A percentile compares a stretch with the other conserved stretches of the same genome.
Evolutionary conservation across 2,888 invertebrate genomes (phyloP).

Genomic region (Ornithoptera alexandrae): DNA sequence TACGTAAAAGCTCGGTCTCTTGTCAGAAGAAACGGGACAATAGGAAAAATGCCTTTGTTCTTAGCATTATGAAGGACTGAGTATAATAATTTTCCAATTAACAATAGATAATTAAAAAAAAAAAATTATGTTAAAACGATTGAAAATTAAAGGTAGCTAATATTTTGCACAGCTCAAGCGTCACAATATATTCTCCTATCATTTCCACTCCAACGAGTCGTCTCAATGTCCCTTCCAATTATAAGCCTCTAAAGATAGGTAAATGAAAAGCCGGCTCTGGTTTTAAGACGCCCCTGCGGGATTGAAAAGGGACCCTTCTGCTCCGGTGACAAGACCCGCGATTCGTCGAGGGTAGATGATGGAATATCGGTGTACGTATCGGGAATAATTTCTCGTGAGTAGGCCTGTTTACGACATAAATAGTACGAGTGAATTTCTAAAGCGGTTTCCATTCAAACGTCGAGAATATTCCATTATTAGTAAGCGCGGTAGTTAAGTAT

Average conservation of each 20-base stretch:
- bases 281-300: slow-evolving; percentile 60
- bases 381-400: slow-evolving; percentile 51
- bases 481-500: slow-evolving; percentile 2
- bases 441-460: slow-evolving; percentile 8
- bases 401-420: slow-evolving; percentile 49
- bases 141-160: slow-evolving; percentile 37
- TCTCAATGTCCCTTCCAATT: slow-evolving; percentile 72
- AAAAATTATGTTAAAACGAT: slow-evolving; percentile 6
- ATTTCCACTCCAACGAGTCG: slow-evolving; percentile 64
- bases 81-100: no score
- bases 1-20: no score
- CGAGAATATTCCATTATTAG: slow-evolving; percentile 3
- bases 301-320: slow-evolving; percentile 58
- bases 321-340: slow-evolving; percentile 53
- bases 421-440: slow-evolving; percentile 17
- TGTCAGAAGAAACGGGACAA: no score
- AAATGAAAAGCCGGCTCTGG: slow-evolving; percentile 60
- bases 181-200: slow-evolving; percentile 59
- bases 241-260: slow-evolving; percentile 62
- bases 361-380: slow-evolving; percentile 66
- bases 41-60: no score
- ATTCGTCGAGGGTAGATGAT: slow-evolving; percentile 64
- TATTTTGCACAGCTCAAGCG: slow-evolving; percentile 33
- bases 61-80: no score
- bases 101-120: no score